phyloP scores from a whole-genome alignment of 2,888 invertebrate genomes.

The Oegoconia quadripuncta region DNA sequence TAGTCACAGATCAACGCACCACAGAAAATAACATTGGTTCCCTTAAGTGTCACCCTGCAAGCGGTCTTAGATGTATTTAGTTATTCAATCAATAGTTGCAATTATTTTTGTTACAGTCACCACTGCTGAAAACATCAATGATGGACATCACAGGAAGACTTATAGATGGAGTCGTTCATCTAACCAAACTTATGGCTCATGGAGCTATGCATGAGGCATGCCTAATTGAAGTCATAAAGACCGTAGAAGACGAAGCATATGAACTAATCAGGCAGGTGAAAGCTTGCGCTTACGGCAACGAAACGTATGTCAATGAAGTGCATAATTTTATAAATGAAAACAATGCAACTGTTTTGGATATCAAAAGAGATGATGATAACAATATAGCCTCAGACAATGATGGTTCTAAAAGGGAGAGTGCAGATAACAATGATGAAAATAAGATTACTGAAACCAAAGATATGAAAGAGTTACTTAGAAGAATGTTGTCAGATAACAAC shows the following conservation, averaged over 20 bases:
- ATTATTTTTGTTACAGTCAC: no score
- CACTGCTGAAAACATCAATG: conserved; percentile 61
- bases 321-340: conserved; percentile 41
- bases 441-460: conserved; percentile 30
- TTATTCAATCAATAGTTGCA: no score
- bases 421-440: not conserved
- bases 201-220: conserved; percentile 75
- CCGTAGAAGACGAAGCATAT: conserved; percentile 61
- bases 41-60: no score
- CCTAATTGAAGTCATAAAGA: conserved; percentile 64
- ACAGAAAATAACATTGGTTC: no score
- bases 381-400: no score
- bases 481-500: conserved; percentile 42
- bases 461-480: conserved; percentile 44
- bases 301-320: conserved; percentile 28
- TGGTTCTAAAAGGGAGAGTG: conserved; percentile 14
- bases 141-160: conserved; percentile 63
- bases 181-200: conserved; percentile 67
- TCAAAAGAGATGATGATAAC: no score
- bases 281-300: conserved; percentile 43
- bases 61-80: no score
- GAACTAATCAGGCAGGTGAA: conserved; percentile 39
- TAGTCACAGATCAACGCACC: no score
- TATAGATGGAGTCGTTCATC: conserved; percentile 55
- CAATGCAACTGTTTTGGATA: conserved; percentile 59